These are phyloP conservation scores for Atta cephalotes DNA, from an alignment of 1,140 invertebrate genomes.

Conservation along the genomic window DNA sequence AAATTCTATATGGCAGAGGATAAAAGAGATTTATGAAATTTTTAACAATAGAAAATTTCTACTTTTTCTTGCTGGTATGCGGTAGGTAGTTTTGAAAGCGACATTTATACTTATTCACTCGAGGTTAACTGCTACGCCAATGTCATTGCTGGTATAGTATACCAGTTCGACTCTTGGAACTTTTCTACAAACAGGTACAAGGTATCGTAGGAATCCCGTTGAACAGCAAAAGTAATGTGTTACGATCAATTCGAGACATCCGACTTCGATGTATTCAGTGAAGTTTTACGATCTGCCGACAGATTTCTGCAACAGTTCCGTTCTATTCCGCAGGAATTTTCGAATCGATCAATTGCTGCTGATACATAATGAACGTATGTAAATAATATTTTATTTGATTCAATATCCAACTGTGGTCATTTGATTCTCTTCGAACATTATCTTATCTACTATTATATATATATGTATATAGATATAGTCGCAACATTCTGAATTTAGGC, in stretches of 20 bases:
- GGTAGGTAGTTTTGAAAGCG: neutral
- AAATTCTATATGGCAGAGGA: too few relatives aligned
- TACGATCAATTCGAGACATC: conserved; percentile 22
- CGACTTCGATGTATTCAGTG: neutral
- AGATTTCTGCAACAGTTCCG: neutral
- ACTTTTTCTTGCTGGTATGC: neutral
- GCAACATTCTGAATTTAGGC: neutral
- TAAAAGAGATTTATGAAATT: neutral
- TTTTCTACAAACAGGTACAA: conserved; percentile 38
- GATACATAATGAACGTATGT: neutral
- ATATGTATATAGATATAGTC: conserved; percentile 29
- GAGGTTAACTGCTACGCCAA: conserved; percentile 34
- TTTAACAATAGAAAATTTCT: neutral
- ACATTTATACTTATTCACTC: neutral
- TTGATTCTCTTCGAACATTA: neutral
- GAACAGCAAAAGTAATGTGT: neutral
- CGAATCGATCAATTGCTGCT: neutral
- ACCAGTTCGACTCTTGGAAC: conserved; percentile 20
- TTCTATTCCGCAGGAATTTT: neutral
- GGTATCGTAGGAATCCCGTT: conserved; percentile 20
- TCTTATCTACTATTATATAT: conserved; percentile 31
- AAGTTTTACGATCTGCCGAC: neutral
- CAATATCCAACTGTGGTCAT: neutral
- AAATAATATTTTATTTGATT: conserved; percentile 32
- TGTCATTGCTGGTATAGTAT: conserved; percentile 20